Percentiles rank a stretch among this genome's conserved stretches.
Conservation (phyloP, 64 coral and sea anemone species). For the Stichodactyla mertensii region DNA sequence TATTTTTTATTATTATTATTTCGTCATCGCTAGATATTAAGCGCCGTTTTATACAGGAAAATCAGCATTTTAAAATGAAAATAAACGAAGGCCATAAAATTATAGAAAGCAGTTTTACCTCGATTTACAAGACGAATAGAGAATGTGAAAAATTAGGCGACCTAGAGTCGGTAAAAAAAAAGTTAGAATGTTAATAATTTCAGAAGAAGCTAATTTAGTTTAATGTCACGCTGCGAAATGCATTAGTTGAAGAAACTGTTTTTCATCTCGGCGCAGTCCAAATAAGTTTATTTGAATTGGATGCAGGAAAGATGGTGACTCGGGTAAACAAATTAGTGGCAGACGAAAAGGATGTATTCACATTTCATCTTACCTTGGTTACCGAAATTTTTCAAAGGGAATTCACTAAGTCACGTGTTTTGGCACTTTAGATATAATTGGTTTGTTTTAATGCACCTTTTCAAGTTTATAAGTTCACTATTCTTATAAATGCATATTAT, state of each 20-base stretch:
- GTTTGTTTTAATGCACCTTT: background rate
- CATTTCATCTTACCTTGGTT: background rate
- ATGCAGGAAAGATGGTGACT: background rate
- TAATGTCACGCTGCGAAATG: background rate
- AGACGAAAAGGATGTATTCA: background rate
- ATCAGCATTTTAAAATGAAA: background rate
- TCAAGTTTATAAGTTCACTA: background rate
- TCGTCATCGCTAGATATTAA: background rate
- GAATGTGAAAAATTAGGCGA: background rate
- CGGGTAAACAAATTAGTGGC: background rate
- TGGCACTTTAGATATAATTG: background rate
- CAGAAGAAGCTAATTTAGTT: conserved; percentile 1
- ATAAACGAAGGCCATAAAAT: background rate
- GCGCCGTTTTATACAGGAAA: too few relatives aligned
- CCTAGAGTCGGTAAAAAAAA: background rate
- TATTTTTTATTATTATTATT: background rate
- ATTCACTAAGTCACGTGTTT: background rate
- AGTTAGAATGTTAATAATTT: background rate
- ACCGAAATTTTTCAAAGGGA: background rate
- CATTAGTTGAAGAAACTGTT: conserved; percentile 20
- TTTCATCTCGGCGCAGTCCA: background rate
- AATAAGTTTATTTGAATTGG: background rate
- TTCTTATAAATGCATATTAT: background rate
- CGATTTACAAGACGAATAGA: background rate
- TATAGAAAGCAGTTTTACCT: background rate